phyloP scores from a whole-genome alignment of 2,797 vertebrate species.

The Adelosebastes latens region DNA sequence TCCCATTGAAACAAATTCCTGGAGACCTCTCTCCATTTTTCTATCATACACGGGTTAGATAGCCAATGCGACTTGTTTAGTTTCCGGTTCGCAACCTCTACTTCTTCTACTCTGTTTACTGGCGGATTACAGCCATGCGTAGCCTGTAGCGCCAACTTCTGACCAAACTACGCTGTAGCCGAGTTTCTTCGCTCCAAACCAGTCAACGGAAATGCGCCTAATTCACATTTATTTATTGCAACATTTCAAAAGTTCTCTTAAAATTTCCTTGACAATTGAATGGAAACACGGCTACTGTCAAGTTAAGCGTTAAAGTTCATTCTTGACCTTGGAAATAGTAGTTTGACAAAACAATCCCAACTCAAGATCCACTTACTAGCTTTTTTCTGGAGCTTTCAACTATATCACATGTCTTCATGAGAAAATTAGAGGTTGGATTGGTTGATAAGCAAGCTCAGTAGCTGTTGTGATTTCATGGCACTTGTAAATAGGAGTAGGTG shows the following conservation, averaged over 20 bases:
- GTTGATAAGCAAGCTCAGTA: not conserved
- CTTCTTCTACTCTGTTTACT: not conserved
- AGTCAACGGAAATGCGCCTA: not conserved
- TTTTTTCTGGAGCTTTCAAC: constrained; percentile 1
- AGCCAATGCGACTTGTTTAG: not conserved
- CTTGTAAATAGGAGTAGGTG: not conserved
- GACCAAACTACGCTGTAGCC: not conserved
- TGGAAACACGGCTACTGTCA: not conserved
- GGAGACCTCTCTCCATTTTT: not conserved
- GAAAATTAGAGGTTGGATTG: not conserved
- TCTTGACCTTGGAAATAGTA: not conserved
- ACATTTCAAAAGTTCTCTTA: not conserved
- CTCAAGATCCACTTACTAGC: not conserved
- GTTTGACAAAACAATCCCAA: not conserved
- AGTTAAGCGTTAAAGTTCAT: not conserved
- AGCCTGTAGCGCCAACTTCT: not conserved
- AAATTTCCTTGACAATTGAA: not conserved
- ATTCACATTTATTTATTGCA: not conserved
- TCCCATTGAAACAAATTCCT: too few relatives aligned
- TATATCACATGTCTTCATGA: not conserved
- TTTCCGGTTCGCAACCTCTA: too few relatives aligned
- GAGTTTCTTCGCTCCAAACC: not conserved
- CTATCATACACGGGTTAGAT: not conserved
- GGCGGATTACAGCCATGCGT: not conserved
- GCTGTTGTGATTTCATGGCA: not conserved